phyloP scores from a whole-genome alignment of 2,113 vertebrate species.

The Oryzias javanicus region DNA sequence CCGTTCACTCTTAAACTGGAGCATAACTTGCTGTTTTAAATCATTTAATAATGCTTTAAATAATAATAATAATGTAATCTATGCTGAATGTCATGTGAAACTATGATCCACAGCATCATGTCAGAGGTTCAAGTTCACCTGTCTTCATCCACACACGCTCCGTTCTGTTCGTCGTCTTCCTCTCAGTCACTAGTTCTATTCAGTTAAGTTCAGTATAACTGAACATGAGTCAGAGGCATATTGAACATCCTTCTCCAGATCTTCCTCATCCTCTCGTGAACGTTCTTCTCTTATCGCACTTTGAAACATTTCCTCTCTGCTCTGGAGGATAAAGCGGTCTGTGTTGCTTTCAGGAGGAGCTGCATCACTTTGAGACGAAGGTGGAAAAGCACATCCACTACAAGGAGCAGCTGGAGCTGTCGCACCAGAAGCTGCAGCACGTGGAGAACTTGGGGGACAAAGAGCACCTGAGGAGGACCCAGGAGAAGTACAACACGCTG shows the following conservation, averaged over 20 bases:
- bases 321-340: neutral
- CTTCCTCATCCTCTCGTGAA: constrained; percentile 28
- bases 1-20: too few species aligned
- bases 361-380: constrained; percentile 93
- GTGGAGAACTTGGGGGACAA: constrained; percentile 84
- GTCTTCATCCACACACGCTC: too few species aligned
- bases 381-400: constrained; percentile 96
- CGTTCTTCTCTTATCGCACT: neutral
- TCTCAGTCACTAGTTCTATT: too few species aligned
- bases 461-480: constrained; percentile 85
- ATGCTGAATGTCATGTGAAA: too few species aligned
- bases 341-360: constrained; percentile 83
- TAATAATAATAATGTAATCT: too few species aligned
- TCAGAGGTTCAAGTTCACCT: too few species aligned
- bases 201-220: too few species aligned
- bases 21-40: too few species aligned
- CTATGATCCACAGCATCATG: too few species aligned
- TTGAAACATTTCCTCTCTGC: constrained; percentile 8
- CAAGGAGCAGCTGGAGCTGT: constrained; percentile 92
- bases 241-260: neutral
- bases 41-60: too few species aligned
- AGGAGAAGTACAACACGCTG: constrained; percentile 85
- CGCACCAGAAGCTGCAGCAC: constrained; percentile 92
- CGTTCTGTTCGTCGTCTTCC: too few species aligned
- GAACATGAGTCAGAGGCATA: too few species aligned